Conservation (phyloP, 2,888 invertebrate species). For the Pollenia griseotomentosa region DNA sequence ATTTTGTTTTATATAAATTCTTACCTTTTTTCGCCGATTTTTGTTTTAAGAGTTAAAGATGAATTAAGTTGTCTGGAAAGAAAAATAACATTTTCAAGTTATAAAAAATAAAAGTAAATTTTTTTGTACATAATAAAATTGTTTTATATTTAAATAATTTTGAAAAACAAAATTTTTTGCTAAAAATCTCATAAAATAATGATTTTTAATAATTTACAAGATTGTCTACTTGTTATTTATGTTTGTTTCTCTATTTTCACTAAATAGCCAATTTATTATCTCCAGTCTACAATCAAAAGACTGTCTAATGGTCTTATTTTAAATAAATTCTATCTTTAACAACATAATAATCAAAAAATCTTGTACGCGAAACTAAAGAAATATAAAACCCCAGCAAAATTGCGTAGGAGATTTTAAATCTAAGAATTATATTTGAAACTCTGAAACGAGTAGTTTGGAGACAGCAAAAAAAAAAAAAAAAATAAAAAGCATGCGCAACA, state of each 20-base stretch:
- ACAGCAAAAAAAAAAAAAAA: background rate
- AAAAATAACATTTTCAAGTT: background rate
- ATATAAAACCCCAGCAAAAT: conserved; percentile 23
- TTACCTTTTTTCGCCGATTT: conserved; percentile 30
- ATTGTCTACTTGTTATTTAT: conserved; percentile 1
- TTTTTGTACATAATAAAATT: too few relatives aligned
- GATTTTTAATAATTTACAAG: background rate
- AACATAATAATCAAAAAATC: conserved; percentile 44
- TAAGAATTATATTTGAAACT: background rate
- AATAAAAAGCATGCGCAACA: conserved; percentile 1
- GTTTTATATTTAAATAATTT: too few relatives aligned
- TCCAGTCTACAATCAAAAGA: conserved; percentile 54
- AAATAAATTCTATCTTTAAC: conserved; percentile 24
- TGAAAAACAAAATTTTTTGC: too few relatives aligned
- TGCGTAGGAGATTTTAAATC: conserved; percentile 61
- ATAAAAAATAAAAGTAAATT: background rate
- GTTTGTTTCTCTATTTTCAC: background rate
- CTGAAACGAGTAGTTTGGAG: background rate
- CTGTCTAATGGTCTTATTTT: conserved; percentile 24
- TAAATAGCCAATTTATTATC: conserved; percentile 37
- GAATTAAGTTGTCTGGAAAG: conserved; percentile 30
- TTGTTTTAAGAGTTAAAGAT: background rate
- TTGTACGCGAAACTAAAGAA: conserved; percentile 17
- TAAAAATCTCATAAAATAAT: too few relatives aligned
- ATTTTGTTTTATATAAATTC: background rate